These are phyloP conservation scores for Catostylus mosaicus DNA, from an alignment of 30 jellyfish, hydroid and myxozoan genomes.

Conservation along the genomic window DNA sequence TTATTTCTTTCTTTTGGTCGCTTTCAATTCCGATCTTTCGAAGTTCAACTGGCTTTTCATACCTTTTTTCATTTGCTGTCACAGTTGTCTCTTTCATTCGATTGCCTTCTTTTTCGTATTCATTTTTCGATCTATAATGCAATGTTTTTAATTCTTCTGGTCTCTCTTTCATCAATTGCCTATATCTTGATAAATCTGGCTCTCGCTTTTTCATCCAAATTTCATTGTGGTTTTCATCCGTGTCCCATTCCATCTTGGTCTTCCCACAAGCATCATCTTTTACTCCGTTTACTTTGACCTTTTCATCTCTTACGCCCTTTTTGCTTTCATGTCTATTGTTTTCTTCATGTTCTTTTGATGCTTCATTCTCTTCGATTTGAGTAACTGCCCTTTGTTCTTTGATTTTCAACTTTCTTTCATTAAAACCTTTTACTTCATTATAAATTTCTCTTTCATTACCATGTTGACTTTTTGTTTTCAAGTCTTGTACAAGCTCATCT, in stretches of 20 bases:
- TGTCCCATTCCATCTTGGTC: neutral
- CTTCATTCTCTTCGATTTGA: neutral
- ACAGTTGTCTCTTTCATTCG: neutral
- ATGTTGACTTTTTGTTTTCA: neutral
- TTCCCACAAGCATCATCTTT: slow-evolving; percentile 1
- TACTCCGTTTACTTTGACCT: neutral
- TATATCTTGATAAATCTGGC: neutral
- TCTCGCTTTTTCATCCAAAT: neutral
- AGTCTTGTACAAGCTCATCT: neutral
- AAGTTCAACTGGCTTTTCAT: neutral
- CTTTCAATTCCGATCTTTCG: too few species aligned
- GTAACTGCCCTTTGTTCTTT: neutral
- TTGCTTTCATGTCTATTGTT: neutral
- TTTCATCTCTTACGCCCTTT: neutral
- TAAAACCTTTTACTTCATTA: neutral
- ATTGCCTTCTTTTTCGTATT: neutral
- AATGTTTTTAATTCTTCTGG: slow-evolving; percentile 13
- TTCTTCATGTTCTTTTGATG: neutral
- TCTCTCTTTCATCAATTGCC: neutral
- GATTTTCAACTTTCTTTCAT: neutral
- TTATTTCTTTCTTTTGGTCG: neutral
- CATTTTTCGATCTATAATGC: neutral
- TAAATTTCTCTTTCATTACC: neutral
- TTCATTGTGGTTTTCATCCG: neutral
- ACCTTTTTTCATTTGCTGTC: neutral